phyloP scores from a whole-genome alignment of 2,888 invertebrate genomes.

The Apomyelois bistriatella region DNA sequence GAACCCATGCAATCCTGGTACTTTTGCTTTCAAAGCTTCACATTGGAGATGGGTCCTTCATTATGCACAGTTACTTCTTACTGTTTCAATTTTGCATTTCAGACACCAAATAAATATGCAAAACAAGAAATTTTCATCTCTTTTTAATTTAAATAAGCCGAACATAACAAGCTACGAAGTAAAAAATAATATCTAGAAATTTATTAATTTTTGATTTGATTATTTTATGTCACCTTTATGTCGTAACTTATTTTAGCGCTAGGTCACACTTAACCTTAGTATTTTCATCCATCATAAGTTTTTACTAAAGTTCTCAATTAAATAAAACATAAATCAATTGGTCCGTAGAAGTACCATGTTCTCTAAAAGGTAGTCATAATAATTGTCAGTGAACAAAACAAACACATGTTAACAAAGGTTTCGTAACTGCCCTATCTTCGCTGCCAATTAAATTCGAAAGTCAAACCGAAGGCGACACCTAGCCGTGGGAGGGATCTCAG shows the following conservation, averaged over 20 bases:
- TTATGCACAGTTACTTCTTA: background rate
- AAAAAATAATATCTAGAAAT: background rate
- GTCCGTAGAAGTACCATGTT: too few species aligned
- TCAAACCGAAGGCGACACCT: conserved; percentile 37
- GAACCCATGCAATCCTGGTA: conserved; percentile 63
- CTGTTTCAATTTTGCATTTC: background rate
- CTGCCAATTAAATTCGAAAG: conserved; percentile 34
- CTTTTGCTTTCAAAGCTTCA: conserved; percentile 61
- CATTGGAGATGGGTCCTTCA: background rate
- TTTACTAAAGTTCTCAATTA: too few species aligned
- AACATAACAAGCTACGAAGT: background rate
- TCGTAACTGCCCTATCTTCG: conserved; percentile 22
- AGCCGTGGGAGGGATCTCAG: conserved; percentile 29
- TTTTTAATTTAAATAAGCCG: background rate
- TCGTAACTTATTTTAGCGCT: too few species aligned
- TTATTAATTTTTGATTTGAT: too few species aligned
- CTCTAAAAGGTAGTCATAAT: background rate
- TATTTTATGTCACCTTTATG: too few species aligned
- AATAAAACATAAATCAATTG: too few species aligned
- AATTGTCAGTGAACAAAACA: background rate
- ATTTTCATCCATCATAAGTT: too few species aligned
- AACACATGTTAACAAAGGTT: conserved; percentile 6
- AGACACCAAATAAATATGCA: background rate
- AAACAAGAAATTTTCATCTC: background rate
- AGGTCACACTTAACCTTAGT: too few species aligned